Percentiles rank a stretch among this genome's conserved stretches.
Evolutionary conservation across 2,888 invertebrate genomes (phyloP).

Genomic region (Dugesia japonica): DNA sequence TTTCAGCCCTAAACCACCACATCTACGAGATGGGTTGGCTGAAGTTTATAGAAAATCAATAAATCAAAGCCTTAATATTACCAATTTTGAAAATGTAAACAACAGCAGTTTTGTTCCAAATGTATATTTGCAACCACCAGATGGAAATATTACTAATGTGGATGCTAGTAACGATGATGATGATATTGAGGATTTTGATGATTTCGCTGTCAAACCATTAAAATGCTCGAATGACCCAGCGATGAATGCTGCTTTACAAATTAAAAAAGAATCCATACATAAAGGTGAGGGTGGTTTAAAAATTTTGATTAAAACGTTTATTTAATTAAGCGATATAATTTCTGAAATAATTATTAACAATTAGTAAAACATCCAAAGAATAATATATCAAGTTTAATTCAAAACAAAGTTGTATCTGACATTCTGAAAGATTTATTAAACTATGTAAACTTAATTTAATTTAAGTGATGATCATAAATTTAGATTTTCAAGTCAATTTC

Average conservation of each 20-base stretch:
- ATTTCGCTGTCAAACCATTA: neutral
- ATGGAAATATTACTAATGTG: neutral
- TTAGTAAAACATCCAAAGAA: no score
- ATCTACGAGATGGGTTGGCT: neutral
- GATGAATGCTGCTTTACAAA: neutral
- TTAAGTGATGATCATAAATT: no score
- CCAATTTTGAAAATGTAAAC: neutral
- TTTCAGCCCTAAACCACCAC: neutral
- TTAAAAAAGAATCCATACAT: neutral
- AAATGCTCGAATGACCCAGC: slow-evolving; percentile 1
- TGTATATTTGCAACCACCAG: neutral
- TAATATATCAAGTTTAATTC: no score
- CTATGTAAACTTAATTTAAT: no score
- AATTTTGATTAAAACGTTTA: no score
- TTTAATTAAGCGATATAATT: no score
- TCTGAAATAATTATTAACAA: no score
- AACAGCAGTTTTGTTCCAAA: slow-evolving; percentile 1
- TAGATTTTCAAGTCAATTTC: no score
- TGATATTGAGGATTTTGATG: neutral
- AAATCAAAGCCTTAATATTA: neutral
- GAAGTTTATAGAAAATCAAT: neutral
- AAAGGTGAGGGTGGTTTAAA: neutral
- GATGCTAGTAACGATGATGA: slow-evolving; percentile 6
- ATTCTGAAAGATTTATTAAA: no score
- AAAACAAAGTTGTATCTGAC: no score